Evolutionary conservation across 2,888 invertebrate genomes (phyloP).

Genomic region (Lasius platythorax): DNA sequence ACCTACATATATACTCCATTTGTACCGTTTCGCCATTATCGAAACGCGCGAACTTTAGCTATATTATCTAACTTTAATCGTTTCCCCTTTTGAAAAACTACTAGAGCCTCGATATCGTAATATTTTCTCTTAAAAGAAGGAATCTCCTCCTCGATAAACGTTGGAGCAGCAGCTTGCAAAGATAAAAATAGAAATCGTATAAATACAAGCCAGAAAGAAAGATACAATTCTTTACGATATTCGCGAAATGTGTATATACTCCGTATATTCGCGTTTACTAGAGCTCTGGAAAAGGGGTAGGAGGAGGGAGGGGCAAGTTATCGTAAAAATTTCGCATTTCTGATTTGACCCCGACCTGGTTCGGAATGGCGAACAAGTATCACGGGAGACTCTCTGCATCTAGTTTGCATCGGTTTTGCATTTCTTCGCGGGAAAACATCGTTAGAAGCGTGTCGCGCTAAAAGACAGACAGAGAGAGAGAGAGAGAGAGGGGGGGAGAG

Average conservation of each 20-base stretch:
- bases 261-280: too few species aligned
- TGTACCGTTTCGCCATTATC: not conserved
- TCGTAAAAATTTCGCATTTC: constrained; percentile 40
- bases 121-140: not conserved
- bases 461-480: constrained; percentile 19
- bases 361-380: constrained; percentile 39
- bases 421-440: constrained; percentile 35
- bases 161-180: not conserved
- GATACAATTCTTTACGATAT: not conserved
- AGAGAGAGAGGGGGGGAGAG: not conserved
- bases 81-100: constrained; percentile 6
- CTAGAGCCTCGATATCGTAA: not conserved
- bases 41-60: not conserved
- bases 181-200: constrained; percentile 20
- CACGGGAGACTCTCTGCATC: constrained; percentile 22
- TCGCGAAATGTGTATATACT: not conserved
- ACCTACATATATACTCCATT: not conserved
- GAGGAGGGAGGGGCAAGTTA: not conserved
- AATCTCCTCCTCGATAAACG: not conserved
- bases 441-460: constrained; percentile 41
- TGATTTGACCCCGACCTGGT: constrained; percentile 50
- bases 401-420: constrained; percentile 50
- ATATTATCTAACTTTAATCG: constrained; percentile 9
- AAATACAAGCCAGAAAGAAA: not conserved
- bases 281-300: not conserved